Percentiles rank a stretch among this genome's conserved stretches.
These are phyloP conservation scores for Ptilorrhoa leucosticta DNA, from an alignment of 2,113 vertebrate genomes.

Conservation along the genomic window DNA sequence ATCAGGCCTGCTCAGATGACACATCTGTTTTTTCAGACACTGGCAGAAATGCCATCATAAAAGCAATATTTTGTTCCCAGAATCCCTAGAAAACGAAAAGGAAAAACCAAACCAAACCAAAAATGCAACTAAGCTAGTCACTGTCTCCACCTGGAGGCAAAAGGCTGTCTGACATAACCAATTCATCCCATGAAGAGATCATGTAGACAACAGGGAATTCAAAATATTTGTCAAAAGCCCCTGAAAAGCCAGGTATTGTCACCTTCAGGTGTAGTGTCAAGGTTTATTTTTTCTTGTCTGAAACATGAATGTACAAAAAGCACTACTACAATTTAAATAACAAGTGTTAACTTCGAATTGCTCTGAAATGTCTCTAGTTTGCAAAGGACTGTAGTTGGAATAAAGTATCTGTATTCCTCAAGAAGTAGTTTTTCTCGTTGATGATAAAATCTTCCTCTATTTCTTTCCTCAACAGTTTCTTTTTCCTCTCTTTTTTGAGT, in stretches of 20 bases:
- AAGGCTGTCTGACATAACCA: background rate
- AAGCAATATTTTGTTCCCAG: background rate
- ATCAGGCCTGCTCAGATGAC: background rate
- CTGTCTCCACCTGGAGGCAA: background rate
- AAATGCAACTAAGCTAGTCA: background rate
- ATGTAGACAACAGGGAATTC: background rate
- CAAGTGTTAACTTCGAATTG: background rate
- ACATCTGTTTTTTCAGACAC: constrained; percentile 18
- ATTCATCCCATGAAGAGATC: rapidly evolving
- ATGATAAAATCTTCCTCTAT: background rate
- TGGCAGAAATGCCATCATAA: background rate
- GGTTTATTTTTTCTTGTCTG: background rate
- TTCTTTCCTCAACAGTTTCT: background rate
- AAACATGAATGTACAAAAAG: background rate
- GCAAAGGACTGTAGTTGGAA: background rate
- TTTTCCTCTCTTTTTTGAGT: background rate
- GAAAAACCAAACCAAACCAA: background rate
- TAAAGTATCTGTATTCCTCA: background rate
- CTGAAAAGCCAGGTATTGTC: background rate
- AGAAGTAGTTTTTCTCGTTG: background rate
- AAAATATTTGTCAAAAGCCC: background rate
- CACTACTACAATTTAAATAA: background rate
- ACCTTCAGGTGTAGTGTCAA: background rate
- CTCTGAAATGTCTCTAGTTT: background rate
- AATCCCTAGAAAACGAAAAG: background rate